A percentile compares a stretch with the other conserved stretches of the same genome.
Conservation (phyloP, 64 coral and sea anemone genomes). For the Trachythela sp. region DNA sequence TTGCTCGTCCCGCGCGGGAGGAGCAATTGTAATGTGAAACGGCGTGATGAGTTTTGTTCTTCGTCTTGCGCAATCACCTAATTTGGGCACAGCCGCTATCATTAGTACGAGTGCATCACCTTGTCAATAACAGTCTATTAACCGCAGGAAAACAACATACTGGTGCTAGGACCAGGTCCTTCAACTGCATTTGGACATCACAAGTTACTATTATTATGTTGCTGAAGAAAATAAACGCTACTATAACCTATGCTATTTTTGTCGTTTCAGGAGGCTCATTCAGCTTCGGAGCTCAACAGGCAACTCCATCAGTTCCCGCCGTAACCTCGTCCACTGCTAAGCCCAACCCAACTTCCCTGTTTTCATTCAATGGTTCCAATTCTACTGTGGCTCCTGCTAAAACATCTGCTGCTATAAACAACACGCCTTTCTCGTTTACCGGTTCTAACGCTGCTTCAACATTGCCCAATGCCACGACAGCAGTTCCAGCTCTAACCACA, state of each 20-base stretch:
- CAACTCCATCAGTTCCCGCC: neutral
- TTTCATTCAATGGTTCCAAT: neutral
- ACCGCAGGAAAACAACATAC: too few species aligned
- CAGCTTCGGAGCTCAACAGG: neutral
- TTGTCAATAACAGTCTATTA: too few species aligned
- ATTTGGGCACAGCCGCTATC: too few species aligned
- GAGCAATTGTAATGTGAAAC: too few species aligned
- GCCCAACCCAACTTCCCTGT: neutral
- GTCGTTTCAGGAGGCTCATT: neutral
- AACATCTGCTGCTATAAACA: neutral
- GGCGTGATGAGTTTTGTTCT: too few species aligned
- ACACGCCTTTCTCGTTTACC: neutral
- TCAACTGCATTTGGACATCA: too few species aligned
- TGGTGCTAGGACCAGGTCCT: too few species aligned
- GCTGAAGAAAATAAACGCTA: neutral
- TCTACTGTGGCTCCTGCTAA: neutral
- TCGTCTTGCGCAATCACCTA: too few species aligned
- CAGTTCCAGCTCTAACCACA: neutral
- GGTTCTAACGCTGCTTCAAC: neutral
- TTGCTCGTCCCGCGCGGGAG: too few species aligned
- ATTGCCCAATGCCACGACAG: too few species aligned
- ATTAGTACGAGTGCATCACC: too few species aligned
- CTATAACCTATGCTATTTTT: neutral
- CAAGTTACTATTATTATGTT: too few species aligned
- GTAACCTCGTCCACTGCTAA: neutral